Conservation (phyloP, 1,140 invertebrate genomes). For the Magallana angulata region DNA sequence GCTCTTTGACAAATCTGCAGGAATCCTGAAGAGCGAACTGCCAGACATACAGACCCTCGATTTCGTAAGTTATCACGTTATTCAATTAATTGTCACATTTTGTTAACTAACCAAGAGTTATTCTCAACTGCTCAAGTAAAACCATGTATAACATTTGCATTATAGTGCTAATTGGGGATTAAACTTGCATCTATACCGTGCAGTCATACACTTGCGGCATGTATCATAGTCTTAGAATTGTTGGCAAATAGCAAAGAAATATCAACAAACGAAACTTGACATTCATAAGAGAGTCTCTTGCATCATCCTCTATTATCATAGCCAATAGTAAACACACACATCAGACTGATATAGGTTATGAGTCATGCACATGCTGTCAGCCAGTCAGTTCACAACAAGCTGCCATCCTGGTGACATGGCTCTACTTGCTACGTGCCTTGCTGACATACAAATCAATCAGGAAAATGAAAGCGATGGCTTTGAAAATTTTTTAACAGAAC, state of each 20-base stretch:
- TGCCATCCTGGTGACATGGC: neutral
- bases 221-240: too few relatives aligned
- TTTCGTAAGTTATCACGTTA: constrained; percentile 63
- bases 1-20: constrained; percentile 68
- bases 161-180: too few relatives aligned
- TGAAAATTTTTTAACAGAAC: neutral
- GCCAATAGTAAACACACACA: constrained; percentile 24
- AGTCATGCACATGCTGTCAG: neutral
- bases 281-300: neutral
- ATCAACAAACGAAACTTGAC: too few relatives aligned
- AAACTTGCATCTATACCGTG: too few relatives aligned
- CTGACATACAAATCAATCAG: neutral
- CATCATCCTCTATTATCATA: neutral
- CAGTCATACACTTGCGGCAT: too few relatives aligned
- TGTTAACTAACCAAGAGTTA: too few relatives aligned
- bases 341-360: neutral
- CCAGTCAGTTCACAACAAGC: constrained; percentile 10
- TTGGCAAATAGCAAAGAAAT: too few relatives aligned
- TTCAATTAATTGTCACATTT: too few relatives aligned
- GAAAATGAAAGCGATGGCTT: neutral
- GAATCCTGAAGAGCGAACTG: constrained; percentile 62
- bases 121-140: too few relatives aligned
- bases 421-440: constrained; percentile 5
- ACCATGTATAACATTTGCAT: too few relatives aligned
- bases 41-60: constrained; percentile 59